phyloP scores from a whole-genome alignment of 2,113 vertebrate species.

The Silurus asotus region DNA sequence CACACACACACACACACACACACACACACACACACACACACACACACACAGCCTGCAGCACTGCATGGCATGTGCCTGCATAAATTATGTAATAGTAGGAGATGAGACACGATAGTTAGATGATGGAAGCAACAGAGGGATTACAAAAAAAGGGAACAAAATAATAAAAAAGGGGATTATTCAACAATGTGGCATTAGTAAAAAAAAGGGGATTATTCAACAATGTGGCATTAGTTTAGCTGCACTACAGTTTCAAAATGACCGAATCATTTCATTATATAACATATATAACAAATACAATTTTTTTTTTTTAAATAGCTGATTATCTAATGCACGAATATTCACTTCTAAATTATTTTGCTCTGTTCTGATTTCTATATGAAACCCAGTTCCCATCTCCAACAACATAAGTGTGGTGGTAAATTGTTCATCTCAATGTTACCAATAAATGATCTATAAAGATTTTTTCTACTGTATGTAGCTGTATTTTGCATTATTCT shows the following conservation, averaged over 20 bases:
- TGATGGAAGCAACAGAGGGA: not conserved
- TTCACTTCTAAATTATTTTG: not conserved
- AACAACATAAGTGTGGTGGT: not conserved
- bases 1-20: slow-evolving; percentile 10
- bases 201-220: not conserved
- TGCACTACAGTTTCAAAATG: no score
- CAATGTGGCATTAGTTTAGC: no score
- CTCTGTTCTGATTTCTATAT: not conserved
- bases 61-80: slow-evolving; percentile 28
- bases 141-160: not conserved
- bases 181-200: no score
- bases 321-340: not conserved
- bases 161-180: not conserved
- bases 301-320: no score
- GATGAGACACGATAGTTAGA: slow-evolving; percentile 6
- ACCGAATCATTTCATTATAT: no score
- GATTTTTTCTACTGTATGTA: not conserved
- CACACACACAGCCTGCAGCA: slow-evolving; percentile 15
- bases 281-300: not conserved
- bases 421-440: not conserved
- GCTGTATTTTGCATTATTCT: not conserved
- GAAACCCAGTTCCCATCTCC: not conserved
- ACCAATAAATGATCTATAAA: not conserved
- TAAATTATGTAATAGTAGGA: slow-evolving; percentile 39
- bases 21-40: slow-evolving; percentile 33